Evolutionary conservation across 2,113 vertebrate genomes (phyloP).

Genomic region (Callopanchax toddi): DNA sequence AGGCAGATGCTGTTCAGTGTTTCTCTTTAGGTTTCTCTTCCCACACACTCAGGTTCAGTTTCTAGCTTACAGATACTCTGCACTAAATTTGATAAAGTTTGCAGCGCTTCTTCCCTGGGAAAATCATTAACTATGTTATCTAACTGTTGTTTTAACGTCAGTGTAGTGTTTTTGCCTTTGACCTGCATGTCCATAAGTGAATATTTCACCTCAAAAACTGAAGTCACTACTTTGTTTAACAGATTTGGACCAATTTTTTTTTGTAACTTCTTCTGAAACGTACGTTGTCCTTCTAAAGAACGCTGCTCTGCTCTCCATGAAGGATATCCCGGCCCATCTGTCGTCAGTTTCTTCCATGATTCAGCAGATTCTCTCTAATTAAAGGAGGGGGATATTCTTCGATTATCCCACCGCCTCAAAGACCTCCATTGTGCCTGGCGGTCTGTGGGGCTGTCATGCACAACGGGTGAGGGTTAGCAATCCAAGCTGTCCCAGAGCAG

Average conservation of each 20-base stretch:
- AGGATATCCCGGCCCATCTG: constrained; percentile 22
- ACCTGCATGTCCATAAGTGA: constrained; percentile 28
- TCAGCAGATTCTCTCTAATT: constrained; percentile 66
- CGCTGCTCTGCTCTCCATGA: background rate
- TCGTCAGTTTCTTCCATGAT: constrained; percentile 48
- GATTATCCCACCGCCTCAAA: constrained; percentile 48
- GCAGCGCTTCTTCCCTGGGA: constrained; percentile 29
- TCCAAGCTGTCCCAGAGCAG: constrained; percentile 41
- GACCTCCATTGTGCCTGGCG: constrained; percentile 59
- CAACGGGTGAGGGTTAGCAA: constrained; percentile 8
- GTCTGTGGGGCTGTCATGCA: constrained; percentile 38
- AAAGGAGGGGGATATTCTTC: constrained; percentile 30
- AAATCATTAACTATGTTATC: constrained; percentile 73
- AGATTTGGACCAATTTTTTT: too few species aligned
- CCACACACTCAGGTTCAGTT: constrained; percentile 1
- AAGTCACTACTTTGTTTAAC: constrained; percentile 35
- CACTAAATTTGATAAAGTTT: constrained; percentile 42
- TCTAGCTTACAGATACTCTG: constrained; percentile 2
- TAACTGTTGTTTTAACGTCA: constrained; percentile 54
- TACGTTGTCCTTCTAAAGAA: constrained; percentile 1
- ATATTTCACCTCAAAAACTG: constrained; percentile 42
- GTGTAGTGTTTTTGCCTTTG: constrained; percentile 39
- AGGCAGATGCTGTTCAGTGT: constrained; percentile 8
- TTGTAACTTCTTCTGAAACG: constrained; percentile 24
- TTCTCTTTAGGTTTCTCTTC: constrained; percentile 20